Conservation (phyloP, 2,797 vertebrate genomes). For the Ispidina lecontei region DNA sequence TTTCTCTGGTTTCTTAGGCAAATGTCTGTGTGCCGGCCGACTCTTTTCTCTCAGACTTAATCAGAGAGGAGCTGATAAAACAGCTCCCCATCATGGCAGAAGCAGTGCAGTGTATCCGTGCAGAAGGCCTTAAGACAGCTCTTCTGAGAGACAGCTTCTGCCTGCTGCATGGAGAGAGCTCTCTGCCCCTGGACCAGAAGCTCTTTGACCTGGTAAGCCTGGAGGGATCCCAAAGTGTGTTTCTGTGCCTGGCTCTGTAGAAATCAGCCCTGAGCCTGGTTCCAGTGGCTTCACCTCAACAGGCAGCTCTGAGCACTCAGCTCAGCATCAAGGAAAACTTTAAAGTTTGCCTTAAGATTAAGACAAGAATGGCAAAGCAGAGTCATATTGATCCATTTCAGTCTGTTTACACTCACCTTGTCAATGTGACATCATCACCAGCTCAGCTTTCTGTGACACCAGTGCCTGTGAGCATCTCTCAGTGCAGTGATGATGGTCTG, state of each 20-base stretch:
- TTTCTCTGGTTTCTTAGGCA: constrained; percentile 66
- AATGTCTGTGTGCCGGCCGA: constrained; percentile 72
- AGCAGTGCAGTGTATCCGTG: constrained; percentile 78
- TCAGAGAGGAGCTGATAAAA: constrained; percentile 63
- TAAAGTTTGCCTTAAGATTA: not conserved
- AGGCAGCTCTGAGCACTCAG: not conserved
- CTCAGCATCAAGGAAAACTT: not conserved
- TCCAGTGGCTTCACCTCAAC: not conserved
- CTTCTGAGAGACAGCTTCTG: constrained; percentile 80
- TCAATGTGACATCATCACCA: not conserved
- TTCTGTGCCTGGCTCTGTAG: not conserved
- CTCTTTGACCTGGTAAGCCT: constrained; percentile 84
- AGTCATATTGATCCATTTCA: not conserved
- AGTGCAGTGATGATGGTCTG: not conserved
- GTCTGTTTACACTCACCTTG: not conserved
- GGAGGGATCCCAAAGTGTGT: not conserved
- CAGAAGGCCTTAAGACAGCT: constrained; percentile 81
- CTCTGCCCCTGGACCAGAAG: constrained; percentile 73
- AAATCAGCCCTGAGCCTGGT: not conserved
- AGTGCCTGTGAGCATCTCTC: not conserved
- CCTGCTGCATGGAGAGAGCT: constrained; percentile 64
- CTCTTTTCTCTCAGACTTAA: constrained; percentile 78
- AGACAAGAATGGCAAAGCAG: not conserved
- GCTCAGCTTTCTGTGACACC: not conserved
- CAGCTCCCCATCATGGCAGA: constrained; percentile 81